Base-by-base conservation (phyloP, 2,888 invertebrate species). In the Zaprionus lineosus region DNA sequence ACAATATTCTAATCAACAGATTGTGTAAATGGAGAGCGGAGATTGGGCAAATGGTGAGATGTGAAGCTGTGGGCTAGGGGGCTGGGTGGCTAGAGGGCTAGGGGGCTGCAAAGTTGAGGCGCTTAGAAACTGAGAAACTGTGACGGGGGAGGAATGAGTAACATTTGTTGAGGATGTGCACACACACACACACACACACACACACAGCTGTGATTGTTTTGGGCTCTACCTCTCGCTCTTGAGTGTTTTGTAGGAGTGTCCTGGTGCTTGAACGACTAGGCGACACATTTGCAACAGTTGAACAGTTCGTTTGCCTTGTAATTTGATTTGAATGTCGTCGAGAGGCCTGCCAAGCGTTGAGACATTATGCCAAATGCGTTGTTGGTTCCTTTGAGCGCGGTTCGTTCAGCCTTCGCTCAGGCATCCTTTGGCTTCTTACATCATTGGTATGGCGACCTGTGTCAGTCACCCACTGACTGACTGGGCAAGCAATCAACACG, bases 211-310 rank as follows among this genome's bases (percentile, higher is more conserved):
- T n/a, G n/a, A 31, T 31, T 16, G 53, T 14, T 29, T 40, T 9
- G 8, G 8, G 47, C 12, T 16, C 18, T 26, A 12, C 26, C 18
- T 29, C 36, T 31, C 28, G 24, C 24, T 7, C 24, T 3, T 8
- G 21, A 3, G 3, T 21, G 21, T 21, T 7, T 21, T 21, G 24
- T 2, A 2, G 24, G 24, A 24, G 24, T 3, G n/a, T 3, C 36
- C 14, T 29, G 18, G 18, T 5, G 14, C 26, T 19, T 9, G 24
- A 33, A 15, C 16, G 9, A 5, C 40, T 19, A 36, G 29, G 2
- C 21, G 24, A 48, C 46, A 57, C 63, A 62, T 68, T 82, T 72
- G 66, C 63, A 69, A 76, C 71, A 71, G 59, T 66, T 73, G 62
- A 70, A 48, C 60, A 63, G 57, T 65, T 76, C 58, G 59, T 65